Evolutionary conservation across 2,888 invertebrate species (phyloP).

Genomic region (Rhagophthalmus giganteus): DNA sequence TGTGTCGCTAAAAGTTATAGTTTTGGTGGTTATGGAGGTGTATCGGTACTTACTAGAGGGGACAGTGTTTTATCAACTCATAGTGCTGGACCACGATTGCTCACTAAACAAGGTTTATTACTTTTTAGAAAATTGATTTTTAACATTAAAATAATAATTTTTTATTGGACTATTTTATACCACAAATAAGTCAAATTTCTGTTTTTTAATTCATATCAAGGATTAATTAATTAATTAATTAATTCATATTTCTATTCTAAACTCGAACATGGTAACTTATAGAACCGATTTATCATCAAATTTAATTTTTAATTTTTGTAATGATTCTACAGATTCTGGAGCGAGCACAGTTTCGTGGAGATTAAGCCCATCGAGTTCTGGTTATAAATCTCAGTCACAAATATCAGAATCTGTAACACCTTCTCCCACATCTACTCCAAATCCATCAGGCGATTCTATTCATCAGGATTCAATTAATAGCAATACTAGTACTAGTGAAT

Average conservation of each 20-base stretch:
- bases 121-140: too few species aligned
- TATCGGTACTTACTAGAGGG: constrained; percentile 59
- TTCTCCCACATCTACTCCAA: constrained; percentile 67
- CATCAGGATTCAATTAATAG: constrained; percentile 41
- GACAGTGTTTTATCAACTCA: constrained; percentile 68
- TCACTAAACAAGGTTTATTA: constrained; percentile 85
- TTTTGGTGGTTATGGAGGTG: constrained; percentile 79
- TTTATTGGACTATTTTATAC: too few species aligned
- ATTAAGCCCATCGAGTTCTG: constrained; percentile 74
- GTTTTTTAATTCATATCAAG: too few species aligned
- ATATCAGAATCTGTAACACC: constrained; percentile 78
- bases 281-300: too few species aligned
- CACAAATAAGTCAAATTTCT: constrained; percentile 4
- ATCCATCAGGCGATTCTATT: constrained; percentile 40
- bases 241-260: too few species aligned
- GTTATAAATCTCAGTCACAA: constrained; percentile 74
- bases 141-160: too few species aligned
- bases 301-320: too few species aligned
- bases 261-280: too few species aligned
- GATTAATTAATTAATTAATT: too few species aligned
- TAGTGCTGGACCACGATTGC: constrained; percentile 65
- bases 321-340: constrained; percentile 60
- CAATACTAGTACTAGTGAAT: constrained; percentile 36
- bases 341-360: constrained; percentile 66
- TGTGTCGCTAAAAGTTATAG: constrained; percentile 83